A percentile compares a stretch with the other conserved stretches of the same genome.
phyloP scores from a whole-genome alignment of 2,113 vertebrate genomes.

The Craseonycteris thonglongyai region DNA sequence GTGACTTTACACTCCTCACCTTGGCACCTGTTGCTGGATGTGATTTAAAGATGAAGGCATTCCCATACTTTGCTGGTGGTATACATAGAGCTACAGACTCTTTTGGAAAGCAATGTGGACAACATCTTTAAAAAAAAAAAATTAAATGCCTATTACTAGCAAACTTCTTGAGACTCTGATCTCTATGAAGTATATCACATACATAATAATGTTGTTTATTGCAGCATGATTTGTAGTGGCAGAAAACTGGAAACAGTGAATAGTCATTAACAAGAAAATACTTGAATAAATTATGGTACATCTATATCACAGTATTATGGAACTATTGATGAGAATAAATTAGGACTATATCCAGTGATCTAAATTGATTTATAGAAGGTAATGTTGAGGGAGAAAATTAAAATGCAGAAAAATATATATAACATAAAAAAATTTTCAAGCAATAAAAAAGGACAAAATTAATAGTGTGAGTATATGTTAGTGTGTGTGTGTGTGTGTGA shows the following conservation, averaged over 20 bases:
- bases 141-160: background rate
- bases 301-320: background rate
- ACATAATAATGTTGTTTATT: background rate
- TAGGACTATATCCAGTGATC: background rate
- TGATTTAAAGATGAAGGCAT: constrained; percentile 26
- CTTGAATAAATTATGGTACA: background rate
- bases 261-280: background rate
- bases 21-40: constrained; percentile 45
- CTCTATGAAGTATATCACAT: background rate
- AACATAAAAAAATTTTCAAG: background rate
- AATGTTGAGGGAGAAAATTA: background rate
- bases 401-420: background rate
- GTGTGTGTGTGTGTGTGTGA: background rate
- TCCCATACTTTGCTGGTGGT: background rate
- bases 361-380: background rate
- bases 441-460: background rate
- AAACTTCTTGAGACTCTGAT: background rate
- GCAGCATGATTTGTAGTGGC: background rate
- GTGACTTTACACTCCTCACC: background rate
- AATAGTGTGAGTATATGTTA: too few relatives aligned
- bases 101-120: constrained; percentile 36
- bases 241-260: background rate
- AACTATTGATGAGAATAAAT: background rate
- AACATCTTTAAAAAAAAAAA: background rate
- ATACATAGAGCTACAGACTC: background rate